These are phyloP conservation scores for Camponotus fellah DNA, from an alignment of 2,888 invertebrate genomes.

Conservation along the genomic window DNA sequence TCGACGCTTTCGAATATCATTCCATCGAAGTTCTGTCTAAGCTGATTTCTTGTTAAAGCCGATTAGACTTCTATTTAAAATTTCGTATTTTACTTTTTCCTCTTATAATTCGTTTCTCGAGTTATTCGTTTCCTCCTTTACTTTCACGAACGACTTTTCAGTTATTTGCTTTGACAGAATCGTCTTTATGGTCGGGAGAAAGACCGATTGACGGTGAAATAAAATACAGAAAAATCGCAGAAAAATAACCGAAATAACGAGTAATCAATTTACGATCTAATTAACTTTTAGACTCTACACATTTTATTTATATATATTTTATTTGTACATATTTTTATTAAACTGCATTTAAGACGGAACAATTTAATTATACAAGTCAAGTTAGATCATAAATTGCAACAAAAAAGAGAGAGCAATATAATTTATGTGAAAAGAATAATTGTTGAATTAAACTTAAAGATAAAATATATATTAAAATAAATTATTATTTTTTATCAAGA, in stretches of 20 bases:
- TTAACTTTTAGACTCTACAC: not conserved
- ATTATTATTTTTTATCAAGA: not conserved
- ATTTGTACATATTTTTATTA: not conserved
- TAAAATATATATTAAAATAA: not conserved
- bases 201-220: not conserved
- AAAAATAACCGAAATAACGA: slow-evolving; percentile 43
- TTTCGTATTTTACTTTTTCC: slow-evolving; percentile 46
- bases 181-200: not conserved
- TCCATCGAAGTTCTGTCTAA: slow-evolving; percentile 58
- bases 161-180: slow-evolving; percentile 7
- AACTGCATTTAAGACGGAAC: not conserved
- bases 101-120: not conserved
- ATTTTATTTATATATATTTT: not conserved
- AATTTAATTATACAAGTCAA: not conserved
- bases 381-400: not conserved
- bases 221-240: slow-evolving; percentile 24
- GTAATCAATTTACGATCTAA: slow-evolving; percentile 46
- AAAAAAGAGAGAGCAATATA: not conserved
- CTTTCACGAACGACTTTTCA: not conserved
- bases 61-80: slow-evolving; percentile 65
- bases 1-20: slow-evolving; percentile 55
- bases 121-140: not conserved
- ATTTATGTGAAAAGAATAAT: slow-evolving; percentile 3
- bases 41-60: slow-evolving; percentile 66
- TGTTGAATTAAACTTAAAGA: not conserved